phyloP scores from a whole-genome alignment of 2,113 vertebrate genomes.

The Amazona guildingii region DNA sequence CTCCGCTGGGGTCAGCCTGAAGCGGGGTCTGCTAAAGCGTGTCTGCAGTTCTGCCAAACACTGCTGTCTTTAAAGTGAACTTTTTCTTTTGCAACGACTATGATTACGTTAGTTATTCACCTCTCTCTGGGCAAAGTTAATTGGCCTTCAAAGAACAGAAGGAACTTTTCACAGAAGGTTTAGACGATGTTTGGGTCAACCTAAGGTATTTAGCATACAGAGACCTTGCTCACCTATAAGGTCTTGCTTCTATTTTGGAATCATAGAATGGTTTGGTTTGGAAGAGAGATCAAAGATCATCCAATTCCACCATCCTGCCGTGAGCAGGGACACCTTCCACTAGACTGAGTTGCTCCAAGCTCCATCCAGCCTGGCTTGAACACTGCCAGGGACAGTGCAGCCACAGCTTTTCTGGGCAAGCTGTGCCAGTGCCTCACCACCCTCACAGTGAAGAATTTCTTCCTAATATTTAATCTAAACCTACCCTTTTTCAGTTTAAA shows the following conservation, averaged over 20 bases:
- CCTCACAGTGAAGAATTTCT: neutral
- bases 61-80: rapidly evolving
- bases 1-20: rapidly evolving
- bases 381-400: neutral
- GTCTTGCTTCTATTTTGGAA: neutral
- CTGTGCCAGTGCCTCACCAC: neutral
- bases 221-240: neutral
- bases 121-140: neutral
- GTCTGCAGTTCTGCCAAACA: neutral
- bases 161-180: neutral
- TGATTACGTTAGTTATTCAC: rapidly evolving
- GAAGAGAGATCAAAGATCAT: neutral
- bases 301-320: neutral
- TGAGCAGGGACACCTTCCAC: neutral
- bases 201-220: neutral
- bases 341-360: neutral
- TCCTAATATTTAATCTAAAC: neutral
- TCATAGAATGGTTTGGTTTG: neutral
- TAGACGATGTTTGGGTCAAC: neutral
- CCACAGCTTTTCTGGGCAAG: neutral
- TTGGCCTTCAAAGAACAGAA: neutral
- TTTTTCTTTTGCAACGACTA: neutral
- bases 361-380: neutral
- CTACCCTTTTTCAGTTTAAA: neutral
- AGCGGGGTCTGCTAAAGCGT: rapidly evolving